phyloP scores from a whole-genome alignment of 1,140 invertebrate species.

The Diplogasteroides magnus region DNA sequence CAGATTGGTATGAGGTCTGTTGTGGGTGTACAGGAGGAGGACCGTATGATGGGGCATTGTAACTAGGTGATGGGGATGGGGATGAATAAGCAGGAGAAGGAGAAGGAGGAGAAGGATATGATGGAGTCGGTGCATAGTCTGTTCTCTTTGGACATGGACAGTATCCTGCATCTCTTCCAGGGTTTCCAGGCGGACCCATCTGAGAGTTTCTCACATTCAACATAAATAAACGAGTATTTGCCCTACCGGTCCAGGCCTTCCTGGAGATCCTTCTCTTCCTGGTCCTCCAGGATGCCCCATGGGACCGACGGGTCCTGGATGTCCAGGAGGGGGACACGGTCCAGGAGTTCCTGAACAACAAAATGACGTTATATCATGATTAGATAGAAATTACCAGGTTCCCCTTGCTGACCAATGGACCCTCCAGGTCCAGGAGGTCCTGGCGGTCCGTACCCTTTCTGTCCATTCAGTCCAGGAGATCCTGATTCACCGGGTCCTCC shows the following conservation, averaged over 20 bases:
- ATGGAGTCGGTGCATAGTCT: not conserved
- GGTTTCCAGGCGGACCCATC: not conserved
- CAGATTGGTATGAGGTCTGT: too few relatives aligned
- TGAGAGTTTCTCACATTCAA: too few relatives aligned
- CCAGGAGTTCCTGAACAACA: too few relatives aligned
- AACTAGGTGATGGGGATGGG: not conserved
- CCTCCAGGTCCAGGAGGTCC: not conserved
- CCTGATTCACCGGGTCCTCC: slow-evolving; percentile 28
- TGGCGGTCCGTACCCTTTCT: not conserved
- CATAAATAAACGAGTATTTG: too few relatives aligned
- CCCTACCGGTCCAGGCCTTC: not conserved
- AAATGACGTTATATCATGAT: too few relatives aligned
- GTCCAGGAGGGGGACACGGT: too few relatives aligned
- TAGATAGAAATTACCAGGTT: too few relatives aligned
- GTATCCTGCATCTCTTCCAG: slow-evolving; percentile 7
- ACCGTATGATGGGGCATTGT: not conserved
- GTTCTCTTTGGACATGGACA: slow-evolving; percentile 4
- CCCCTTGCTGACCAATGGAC: too few relatives aligned
- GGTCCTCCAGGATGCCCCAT: slow-evolving; percentile 5
- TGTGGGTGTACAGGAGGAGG: not conserved
- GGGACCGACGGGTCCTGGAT: slow-evolving; percentile 29
- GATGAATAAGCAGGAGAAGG: not conserved
- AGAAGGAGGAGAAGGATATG: not conserved
- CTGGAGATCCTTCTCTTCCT: not conserved
- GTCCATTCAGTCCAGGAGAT: not conserved